Evolutionary conservation across 2,113 vertebrate genomes (phyloP).

Genomic region (Tautogolabrus adspersus): DNA sequence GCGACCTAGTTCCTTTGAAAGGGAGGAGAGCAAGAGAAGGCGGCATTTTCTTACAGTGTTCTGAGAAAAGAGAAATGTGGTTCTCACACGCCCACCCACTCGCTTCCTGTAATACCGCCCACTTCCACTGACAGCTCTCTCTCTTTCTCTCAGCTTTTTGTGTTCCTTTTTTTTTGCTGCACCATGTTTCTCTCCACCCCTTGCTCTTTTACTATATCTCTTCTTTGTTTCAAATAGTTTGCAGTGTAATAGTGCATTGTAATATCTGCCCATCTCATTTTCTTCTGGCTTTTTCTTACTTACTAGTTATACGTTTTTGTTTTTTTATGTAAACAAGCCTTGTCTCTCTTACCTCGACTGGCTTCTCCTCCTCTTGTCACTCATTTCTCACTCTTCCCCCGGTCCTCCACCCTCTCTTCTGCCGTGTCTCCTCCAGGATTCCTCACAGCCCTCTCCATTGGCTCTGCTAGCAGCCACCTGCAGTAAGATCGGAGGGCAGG

Average conservation of each 20-base stretch:
- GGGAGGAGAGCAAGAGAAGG: conserved; percentile 69
- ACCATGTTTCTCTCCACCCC: conserved; percentile 47
- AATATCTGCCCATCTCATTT: conserved; percentile 10
- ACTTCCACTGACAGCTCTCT: conserved; percentile 82
- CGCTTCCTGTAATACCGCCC: conserved; percentile 85
- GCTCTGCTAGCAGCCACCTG: conserved; percentile 98
- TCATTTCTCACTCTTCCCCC: conserved; percentile 30
- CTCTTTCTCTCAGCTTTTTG: conserved; percentile 65
- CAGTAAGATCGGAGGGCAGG: conserved; percentile 98
- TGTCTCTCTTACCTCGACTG: conserved; percentile 19
- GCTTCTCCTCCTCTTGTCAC: conserved; percentile 23
- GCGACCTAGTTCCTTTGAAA: conserved; percentile 79
- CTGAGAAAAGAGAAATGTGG: conserved; percentile 83
- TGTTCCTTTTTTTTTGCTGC: conserved; percentile 59
- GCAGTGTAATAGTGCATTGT: conserved; percentile 14
- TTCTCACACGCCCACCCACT: conserved; percentile 85
- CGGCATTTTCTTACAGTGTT: conserved; percentile 76
- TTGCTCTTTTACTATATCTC: conserved; percentile 25
- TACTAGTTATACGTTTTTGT: conserved; percentile 5
- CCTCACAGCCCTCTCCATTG: conserved; percentile 96
- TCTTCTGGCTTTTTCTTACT: conserved; percentile 15
- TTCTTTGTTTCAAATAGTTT: conserved; percentile 28
- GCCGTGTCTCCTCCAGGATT: conserved; percentile 84
- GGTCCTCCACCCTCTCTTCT: conserved; percentile 4
- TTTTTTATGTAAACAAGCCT: conserved; percentile 1